A percentile compares a stretch with the other conserved stretches of the same genome.
These are phyloP conservation scores for Lepus americanus DNA, from an alignment of 2,113 vertebrate species.

Conservation along the genomic window DNA sequence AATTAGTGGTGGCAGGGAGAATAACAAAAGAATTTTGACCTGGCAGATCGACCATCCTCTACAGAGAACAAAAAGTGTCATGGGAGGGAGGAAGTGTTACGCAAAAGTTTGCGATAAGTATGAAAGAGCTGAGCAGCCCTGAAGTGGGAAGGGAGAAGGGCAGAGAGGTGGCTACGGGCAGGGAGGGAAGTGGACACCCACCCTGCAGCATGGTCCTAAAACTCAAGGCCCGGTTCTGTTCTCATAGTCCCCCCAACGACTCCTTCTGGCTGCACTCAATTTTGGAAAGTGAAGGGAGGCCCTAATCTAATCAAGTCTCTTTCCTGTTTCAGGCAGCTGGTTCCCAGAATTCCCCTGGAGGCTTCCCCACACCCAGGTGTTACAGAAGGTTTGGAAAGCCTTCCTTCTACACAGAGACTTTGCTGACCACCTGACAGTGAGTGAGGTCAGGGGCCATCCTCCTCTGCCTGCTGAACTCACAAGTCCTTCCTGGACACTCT, in stretches of 20 bases:
- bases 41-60: neutral
- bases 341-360: conserved; percentile 29
- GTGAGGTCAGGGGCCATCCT: neutral
- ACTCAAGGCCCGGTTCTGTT: neutral
- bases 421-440: neutral
- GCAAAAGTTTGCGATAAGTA: conserved; percentile 7
- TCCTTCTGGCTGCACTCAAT: conserved; percentile 78
- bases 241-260: conserved; percentile 66
- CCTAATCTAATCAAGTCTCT: conserved; percentile 31
- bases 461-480: neutral
- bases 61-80: conserved; percentile 8
- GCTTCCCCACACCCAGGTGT: neutral
- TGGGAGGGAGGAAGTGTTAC: conserved; percentile 32
- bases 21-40: neutral
- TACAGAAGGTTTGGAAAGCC: neutral
- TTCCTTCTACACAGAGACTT: neutral
- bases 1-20: neutral
- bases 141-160: neutral
- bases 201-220: neutral
- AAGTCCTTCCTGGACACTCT: neutral
- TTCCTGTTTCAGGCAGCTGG: neutral
- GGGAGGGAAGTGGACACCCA: neutral
- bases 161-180: neutral
- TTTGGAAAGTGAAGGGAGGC: conserved; percentile 81
- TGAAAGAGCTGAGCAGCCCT: neutral